Percentiles rank a stretch among this genome's conserved stretches.
Conservation (phyloP, 2,113 vertebrate species). For the Lanius ludovicianus region DNA sequence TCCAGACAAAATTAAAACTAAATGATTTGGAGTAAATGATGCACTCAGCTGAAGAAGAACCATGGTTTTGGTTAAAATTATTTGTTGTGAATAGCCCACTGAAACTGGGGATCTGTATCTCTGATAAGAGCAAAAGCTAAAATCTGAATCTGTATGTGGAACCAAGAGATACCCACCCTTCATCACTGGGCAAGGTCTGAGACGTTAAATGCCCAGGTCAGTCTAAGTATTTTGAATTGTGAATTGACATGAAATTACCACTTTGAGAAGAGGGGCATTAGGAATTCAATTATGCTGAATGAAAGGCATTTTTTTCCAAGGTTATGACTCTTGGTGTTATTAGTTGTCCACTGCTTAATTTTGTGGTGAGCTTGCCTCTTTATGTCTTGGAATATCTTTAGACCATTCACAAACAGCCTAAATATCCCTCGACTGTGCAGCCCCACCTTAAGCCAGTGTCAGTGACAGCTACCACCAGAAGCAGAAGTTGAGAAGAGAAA, state of each 20-base stretch:
- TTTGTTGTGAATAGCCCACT: not conserved
- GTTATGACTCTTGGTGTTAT: not conserved
- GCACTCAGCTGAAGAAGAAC: not conserved
- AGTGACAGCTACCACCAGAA: too few species aligned
- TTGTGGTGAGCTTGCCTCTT: too few species aligned
- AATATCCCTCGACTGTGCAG: too few species aligned
- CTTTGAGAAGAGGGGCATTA: not conserved
- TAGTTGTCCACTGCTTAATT: too few species aligned
- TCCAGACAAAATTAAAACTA: not conserved
- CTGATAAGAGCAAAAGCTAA: not conserved
- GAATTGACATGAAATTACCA: not conserved
- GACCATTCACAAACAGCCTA: too few species aligned
- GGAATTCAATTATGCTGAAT: not conserved
- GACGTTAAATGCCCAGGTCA: not conserved
- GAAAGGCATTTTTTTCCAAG: not conserved
- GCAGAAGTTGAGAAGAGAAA: too few species aligned
- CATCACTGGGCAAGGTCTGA: not conserved
- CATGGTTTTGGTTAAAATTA: not conserved
- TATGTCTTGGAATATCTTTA: too few species aligned
- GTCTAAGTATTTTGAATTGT: not conserved
- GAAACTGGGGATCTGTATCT: not conserved
- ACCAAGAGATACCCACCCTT: accelerated
- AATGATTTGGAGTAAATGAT: not conserved
- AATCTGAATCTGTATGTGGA: not conserved
- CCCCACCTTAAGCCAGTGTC: too few species aligned